Evolutionary conservation across 1,140 invertebrate genomes (phyloP), one percentile per base, ranked within the genome.

Genomic region (Orius laevigatus): DNA sequence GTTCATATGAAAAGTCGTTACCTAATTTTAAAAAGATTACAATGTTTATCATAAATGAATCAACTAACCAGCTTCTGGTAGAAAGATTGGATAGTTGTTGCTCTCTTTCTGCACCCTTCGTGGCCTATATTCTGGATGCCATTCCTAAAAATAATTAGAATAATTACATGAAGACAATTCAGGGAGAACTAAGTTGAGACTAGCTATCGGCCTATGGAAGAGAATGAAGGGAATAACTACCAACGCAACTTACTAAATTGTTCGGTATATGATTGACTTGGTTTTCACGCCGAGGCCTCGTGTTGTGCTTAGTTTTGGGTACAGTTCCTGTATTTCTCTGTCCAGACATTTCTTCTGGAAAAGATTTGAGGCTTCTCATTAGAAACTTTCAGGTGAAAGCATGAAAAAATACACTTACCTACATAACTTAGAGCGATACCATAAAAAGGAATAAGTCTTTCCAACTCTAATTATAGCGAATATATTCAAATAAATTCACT

Each of bases 301-400:
- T 36, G 16, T 53, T 53, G 36, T 53, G 51, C 41, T 53, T 53
- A 3, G 51, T 49, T 53, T 53, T 53, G 5, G 51, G 51, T 14
- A 53, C 51, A 16, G 51, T 53, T n/a, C 51, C 51, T 1, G 51
- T 53, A 34, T 49, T 48, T 15, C 51, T 42, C 8, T 15, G 39
- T 20, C 50, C 50, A 38, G 49, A 51, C 49, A 51, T 51, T 38
- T 31, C 36, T n/a, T 38, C 25, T 4, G 8, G 3, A 25, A 25
- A 25, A 25, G n/a, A n/a, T n/a, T n/a, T 8, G 25, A 25, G 8
- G 8, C n/a, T n/a, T n/a, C n/a, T 25, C 25, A 25, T 3, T 25
- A 25, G 8, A 25, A 25, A 25, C 25, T 25, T 3, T 25, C 25
- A 25, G 8, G 8, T 25, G 25, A n/a, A n/a, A n/a, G n/a, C n/a